Evolutionary conservation across 2,797 vertebrate species (phyloP).

Genomic region (Enteromius paludinosus): DNA sequence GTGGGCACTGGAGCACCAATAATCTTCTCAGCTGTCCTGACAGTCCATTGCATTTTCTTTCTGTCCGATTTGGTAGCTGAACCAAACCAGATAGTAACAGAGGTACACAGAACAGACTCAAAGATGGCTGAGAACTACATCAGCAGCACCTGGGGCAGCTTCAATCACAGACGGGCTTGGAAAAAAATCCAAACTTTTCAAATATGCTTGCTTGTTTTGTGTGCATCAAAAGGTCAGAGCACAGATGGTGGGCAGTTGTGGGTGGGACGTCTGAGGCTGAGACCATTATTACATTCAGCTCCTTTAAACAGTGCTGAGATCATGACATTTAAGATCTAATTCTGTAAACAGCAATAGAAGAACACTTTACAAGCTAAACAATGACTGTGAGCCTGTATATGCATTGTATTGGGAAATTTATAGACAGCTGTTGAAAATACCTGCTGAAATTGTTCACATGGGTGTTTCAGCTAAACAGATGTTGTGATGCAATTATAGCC

Average conservation of each 20-base stretch:
- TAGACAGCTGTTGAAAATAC: not conserved
- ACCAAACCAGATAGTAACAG: not conserved
- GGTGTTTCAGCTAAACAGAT: conserved; percentile 2
- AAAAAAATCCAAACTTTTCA: conserved; percentile 12
- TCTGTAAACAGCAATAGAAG: not conserved
- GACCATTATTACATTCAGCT: conserved; percentile 22
- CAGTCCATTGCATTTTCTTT: conserved; percentile 24
- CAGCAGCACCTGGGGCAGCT: conserved; percentile 2
- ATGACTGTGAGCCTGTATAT: not conserved
- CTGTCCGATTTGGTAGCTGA: conserved; percentile 10
- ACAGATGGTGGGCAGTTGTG: not conserved
- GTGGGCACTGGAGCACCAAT: conserved; percentile 4
- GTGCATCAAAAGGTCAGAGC: not conserved
- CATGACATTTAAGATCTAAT: conserved; percentile 13
- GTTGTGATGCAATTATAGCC: conserved; percentile 9
- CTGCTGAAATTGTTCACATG: conserved; percentile 1
- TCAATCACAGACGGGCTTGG: not conserved
- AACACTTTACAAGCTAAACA: conserved; percentile 14
- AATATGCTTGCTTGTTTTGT: not conserved
- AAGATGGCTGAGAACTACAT: not conserved
- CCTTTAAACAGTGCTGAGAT: not conserved
- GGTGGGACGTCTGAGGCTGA: conserved; percentile 5
- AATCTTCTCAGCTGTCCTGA: conserved; percentile 17
- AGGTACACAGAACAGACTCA: conserved; percentile 8
- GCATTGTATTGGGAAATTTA: not conserved